These are phyloP conservation scores for Turritopsis dohrnii DNA, from an alignment of 30 jellyfish, hydroid and myxozoan species.

Conservation along the genomic window DNA sequence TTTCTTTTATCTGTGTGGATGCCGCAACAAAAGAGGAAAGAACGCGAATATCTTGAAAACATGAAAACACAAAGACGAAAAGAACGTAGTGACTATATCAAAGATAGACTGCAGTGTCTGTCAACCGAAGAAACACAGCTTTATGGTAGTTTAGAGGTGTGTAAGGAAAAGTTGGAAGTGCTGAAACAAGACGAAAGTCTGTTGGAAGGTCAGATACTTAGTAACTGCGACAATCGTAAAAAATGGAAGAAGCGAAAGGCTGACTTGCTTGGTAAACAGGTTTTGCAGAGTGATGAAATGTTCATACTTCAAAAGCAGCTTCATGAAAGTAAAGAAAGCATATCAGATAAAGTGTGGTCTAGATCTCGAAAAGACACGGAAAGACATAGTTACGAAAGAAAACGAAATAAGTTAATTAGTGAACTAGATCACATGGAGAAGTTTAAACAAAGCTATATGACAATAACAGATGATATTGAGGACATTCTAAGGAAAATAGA, in stretches of 20 bases:
- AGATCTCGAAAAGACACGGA: background rate
- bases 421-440: background rate
- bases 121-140: background rate
- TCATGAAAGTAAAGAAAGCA: background rate
- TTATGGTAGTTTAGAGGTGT: background rate
- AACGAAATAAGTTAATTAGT: too few species aligned
- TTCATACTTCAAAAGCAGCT: background rate
- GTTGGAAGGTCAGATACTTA: background rate
- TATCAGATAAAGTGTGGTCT: background rate
- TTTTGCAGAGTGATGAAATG: background rate
- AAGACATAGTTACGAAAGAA: background rate
- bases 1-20: background rate
- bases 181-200: background rate
- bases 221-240: background rate
- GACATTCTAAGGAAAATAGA: background rate
- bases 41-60: background rate
- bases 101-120: background rate
- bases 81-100: background rate
- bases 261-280: background rate
- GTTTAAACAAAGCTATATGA: too few species aligned
- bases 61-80: background rate
- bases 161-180: background rate
- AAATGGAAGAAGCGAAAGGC: background rate
- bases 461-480: background rate
- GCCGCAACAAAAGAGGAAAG: background rate